These are phyloP conservation scores for Isurus oxyrinchus DNA, from an alignment of 2,113 vertebrate genomes.

Conservation along the genomic window DNA sequence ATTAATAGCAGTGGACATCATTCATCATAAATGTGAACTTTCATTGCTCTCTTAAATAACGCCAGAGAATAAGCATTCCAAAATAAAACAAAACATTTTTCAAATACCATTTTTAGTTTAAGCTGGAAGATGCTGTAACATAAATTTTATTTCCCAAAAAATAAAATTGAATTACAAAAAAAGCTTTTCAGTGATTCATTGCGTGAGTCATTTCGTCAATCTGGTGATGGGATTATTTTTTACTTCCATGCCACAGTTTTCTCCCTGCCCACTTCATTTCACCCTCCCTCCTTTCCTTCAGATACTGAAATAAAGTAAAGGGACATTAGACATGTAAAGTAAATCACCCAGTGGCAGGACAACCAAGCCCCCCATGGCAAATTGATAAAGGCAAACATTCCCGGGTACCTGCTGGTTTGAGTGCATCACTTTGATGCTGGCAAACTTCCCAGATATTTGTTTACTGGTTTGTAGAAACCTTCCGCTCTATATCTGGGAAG, in stretches of 20 bases:
- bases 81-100: background rate
- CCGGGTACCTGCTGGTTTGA: background rate
- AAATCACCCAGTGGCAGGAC: background rate
- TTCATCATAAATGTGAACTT: background rate
- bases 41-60: background rate
- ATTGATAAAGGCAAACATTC: background rate
- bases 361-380: background rate
- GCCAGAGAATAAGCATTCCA: background rate
- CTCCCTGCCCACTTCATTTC: background rate
- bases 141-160: background rate
- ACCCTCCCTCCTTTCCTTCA: background rate
- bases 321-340: background rate
- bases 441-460: background rate
- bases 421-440: background rate
- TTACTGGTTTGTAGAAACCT: background rate
- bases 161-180: background rate
- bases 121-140: background rate
- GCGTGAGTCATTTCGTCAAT: background rate
- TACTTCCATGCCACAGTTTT: background rate
- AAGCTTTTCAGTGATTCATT: background rate
- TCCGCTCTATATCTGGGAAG: background rate
- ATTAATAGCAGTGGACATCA: background rate
- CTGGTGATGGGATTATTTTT: background rate
- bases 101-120: background rate
- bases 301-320: background rate